A percentile compares a stretch with the other conserved stretches of the same genome.
Conservation (phyloP, 2,113 vertebrate species). For the Eupsittula cactorum region DNA sequence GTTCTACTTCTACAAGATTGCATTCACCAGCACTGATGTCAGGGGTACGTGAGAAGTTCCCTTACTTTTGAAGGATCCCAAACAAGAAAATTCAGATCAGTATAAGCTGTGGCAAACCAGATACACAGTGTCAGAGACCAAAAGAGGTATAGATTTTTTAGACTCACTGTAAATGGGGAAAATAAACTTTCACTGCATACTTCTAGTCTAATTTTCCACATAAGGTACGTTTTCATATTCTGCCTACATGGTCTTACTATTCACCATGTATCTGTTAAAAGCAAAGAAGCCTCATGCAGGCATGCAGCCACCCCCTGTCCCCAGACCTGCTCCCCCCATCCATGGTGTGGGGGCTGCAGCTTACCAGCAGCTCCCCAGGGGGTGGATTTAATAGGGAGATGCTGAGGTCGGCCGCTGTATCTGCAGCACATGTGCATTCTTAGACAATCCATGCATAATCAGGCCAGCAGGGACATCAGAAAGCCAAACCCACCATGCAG, state of each 20-base stretch:
- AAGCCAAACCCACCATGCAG: conserved; percentile 8
- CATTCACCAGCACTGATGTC: background rate
- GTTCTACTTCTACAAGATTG: background rate
- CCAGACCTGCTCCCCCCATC: background rate
- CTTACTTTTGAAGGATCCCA: background rate
- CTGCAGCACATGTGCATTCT: background rate
- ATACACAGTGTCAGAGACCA: background rate
- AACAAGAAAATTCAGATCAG: conserved; percentile 23
- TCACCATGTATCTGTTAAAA: conserved; percentile 16
- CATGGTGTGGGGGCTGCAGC: conserved; percentile 44
- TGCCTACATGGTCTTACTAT: background rate
- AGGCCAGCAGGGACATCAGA: conserved; percentile 49
- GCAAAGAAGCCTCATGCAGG: background rate
- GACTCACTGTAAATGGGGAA: conserved; percentile 18
- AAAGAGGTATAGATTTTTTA: background rate
- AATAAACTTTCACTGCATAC: background rate
- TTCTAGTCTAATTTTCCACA: conserved; percentile 46
- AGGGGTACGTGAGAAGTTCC: background rate
- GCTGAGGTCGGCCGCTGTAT: conserved; percentile 17
- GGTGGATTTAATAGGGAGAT: conserved; percentile 18
- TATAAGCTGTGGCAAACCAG: conserved; percentile 8
- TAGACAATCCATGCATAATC: conserved; percentile 53
- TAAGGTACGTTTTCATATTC: conserved; percentile 49
- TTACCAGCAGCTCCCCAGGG: background rate
- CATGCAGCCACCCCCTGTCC: background rate